Evolutionary conservation across 2,113 vertebrate genomes (phyloP).

Genomic region (Delphinapterus leucas): DNA sequence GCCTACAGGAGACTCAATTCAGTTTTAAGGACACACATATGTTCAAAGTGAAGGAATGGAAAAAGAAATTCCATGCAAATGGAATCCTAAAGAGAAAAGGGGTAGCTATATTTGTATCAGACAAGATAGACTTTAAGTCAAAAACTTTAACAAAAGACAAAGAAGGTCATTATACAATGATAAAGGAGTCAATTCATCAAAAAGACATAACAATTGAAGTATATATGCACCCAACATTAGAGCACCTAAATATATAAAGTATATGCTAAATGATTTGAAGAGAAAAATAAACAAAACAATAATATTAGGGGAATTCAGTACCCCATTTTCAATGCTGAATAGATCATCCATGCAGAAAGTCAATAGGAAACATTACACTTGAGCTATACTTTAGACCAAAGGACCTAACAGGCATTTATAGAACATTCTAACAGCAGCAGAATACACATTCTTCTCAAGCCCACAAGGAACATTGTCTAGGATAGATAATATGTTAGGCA

Average conservation of each 20-base stretch:
- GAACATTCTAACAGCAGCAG: background rate
- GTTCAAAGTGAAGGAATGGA: background rate
- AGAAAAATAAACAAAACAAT: background rate
- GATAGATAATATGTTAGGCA: background rate
- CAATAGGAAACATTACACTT: background rate
- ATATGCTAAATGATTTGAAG: background rate
- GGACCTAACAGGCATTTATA: background rate
- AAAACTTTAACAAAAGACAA: background rate
- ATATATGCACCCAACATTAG: background rate
- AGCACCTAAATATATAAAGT: background rate
- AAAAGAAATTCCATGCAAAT: background rate
- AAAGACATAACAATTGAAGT: background rate
- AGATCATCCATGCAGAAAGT: background rate
- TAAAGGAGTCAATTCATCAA: background rate
- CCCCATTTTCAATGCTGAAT: background rate
- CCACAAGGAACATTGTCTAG: background rate
- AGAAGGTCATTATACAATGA: background rate
- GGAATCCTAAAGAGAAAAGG: background rate
- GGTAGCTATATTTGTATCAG: background rate
- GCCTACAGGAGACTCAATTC: background rate
- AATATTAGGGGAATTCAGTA: background rate
- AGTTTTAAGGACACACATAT: background rate
- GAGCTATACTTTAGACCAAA: background rate
- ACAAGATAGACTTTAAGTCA: background rate
- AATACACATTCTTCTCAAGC: background rate